These are phyloP conservation scores for Chironomus tepperi DNA, from an alignment of 1,140 invertebrate genomes.

Conservation along the genomic window DNA sequence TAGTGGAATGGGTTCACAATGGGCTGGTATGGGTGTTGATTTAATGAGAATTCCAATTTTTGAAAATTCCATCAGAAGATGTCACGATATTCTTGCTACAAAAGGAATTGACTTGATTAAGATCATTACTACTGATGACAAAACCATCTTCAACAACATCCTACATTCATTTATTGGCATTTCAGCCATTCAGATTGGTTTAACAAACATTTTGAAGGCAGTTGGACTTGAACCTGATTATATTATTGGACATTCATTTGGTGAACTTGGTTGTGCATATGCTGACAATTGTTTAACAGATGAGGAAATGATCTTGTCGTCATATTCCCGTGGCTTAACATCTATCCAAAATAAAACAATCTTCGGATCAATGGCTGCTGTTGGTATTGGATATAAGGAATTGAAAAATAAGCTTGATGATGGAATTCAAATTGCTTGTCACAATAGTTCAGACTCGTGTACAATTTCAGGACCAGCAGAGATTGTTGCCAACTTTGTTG, in stretches of 20 bases:
- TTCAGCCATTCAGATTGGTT: slow-evolving; percentile 87
- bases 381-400: slow-evolving; percentile 84
- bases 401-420: slow-evolving; percentile 60
- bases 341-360: slow-evolving; percentile 85
- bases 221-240: too few species aligned
- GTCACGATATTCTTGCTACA: slow-evolving; percentile 62
- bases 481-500: slow-evolving; percentile 61
- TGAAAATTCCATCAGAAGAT: slow-evolving; percentile 62
- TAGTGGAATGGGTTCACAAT: slow-evolving; percentile 89
- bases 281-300: slow-evolving; percentile 88
- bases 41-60: slow-evolving; percentile 71
- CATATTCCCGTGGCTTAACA: slow-evolving; percentile 68
- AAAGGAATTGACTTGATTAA: slow-evolving; percentile 73
- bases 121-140: slow-evolving; percentile 67
- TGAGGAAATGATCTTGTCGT: slow-evolving; percentile 85
- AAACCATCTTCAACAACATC: slow-evolving; percentile 70
- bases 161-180: slow-evolving; percentile 87
- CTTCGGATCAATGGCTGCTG: too few species aligned
- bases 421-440: slow-evolving; percentile 81
- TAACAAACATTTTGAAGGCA: slow-evolving; percentile 83
- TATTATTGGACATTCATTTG: slow-evolving; percentile 92
- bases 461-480: slow-evolving; percentile 82
- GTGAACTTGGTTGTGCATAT: slow-evolving; percentile 90
- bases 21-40: too few species aligned
- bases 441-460: slow-evolving; percentile 85